Evolutionary conservation across 2,113 vertebrate genomes (phyloP).

Genomic region (Isurus oxyrinchus): DNA sequence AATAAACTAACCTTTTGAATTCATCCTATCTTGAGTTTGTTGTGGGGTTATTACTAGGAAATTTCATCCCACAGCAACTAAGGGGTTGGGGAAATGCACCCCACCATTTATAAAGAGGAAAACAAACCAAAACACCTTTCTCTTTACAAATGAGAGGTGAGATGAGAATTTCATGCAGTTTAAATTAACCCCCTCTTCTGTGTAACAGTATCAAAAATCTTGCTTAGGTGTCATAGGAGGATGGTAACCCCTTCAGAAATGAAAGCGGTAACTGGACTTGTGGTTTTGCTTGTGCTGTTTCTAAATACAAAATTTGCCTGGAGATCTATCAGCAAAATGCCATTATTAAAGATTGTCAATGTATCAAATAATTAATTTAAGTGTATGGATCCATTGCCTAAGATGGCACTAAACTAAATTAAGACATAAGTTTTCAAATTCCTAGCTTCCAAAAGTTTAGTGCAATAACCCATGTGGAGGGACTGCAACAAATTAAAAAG

Average conservation of each 20-base stretch:
- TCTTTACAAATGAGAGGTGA: too few species aligned
- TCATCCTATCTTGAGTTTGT: too few species aligned
- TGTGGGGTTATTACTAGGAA: too few species aligned
- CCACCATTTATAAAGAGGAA: too few species aligned
- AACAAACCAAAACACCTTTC: too few species aligned
- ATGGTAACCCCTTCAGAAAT: background rate
- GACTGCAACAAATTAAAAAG: background rate
- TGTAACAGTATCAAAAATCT: background rate
- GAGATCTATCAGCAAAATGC: background rate
- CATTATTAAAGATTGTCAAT: background rate
- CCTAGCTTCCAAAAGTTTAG: background rate
- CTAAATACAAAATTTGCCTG: background rate
- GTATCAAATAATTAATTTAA: background rate
- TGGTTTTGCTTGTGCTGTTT: background rate
- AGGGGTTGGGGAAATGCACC: too few species aligned
- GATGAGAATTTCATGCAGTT: too few species aligned
- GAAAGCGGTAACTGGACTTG: background rate
- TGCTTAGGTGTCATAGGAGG: background rate
- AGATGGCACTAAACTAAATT: background rate
- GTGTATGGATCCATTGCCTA: background rate
- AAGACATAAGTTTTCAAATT: background rate
- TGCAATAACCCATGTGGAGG: background rate
- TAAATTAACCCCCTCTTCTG: too few species aligned
- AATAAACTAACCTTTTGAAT: too few species aligned
- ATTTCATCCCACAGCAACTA: too few species aligned